Evolutionary conservation across 2,113 vertebrate species (phyloP), one percentile per base, ranked within the genome.

Genomic region (Emydura subglobosa): DNA sequence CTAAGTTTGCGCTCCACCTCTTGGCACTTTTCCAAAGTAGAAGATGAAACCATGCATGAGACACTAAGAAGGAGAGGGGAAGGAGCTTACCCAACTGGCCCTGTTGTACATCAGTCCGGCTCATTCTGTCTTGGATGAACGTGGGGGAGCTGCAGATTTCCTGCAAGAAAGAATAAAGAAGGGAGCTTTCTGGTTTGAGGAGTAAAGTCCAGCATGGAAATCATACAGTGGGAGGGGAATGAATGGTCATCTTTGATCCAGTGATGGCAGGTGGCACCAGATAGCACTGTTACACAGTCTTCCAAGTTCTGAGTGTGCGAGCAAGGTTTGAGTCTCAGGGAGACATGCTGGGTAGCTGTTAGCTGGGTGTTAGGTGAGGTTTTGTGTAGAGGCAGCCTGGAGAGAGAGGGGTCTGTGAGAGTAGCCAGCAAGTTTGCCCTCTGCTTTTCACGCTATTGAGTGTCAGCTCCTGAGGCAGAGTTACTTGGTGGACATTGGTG

Each of bases 81-180:
- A 16, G 53, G 25, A 24, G 91, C 82, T 83, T 59, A 98, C 97
- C 97, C 54, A 98, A 80, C 4, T 94, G 76, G 14, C 97, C 97
- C 85, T 98, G 98, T 57, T 97, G 96, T 85, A 98, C 95, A 3
- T 98, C 98, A 3, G 97, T 97, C 34, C 97, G 92, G 50, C 93
- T 97, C 97, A 98, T 97, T 44, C 94, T 93, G 61, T 97, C 96
- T 27, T 94, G 94, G 93, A 98, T 92, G 82, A 98, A 98, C 42
- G 79, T 82, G 3, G 97, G 98, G 29, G 85, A 61, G 2, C 50
- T 27, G 50, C 96, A 97, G 31, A 98, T 97, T 65, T 98, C 97
- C 97, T 98, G 79, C 6, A n/a, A 79, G 47, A 14, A 31, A 29
- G 2, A 21, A 44, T 68, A 42, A 25, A 44, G 22, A 27, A 9